These are phyloP conservation scores for Isotomurus palustris DNA, from an alignment of 2,888 invertebrate genomes.

Conservation along the genomic window DNA sequence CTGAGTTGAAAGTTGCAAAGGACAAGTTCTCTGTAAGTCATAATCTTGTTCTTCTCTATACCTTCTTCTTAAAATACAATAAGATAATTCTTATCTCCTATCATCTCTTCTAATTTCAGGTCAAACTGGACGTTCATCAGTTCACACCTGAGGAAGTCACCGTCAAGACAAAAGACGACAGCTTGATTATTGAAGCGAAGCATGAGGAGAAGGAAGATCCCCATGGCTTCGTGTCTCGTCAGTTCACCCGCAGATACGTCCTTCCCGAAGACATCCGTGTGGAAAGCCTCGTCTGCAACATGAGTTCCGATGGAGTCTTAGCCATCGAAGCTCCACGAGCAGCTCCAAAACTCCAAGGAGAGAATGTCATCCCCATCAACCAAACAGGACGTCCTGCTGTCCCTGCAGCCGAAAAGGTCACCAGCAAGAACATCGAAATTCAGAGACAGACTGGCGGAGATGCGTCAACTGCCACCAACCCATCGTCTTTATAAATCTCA, in stretches of 20 bases:
- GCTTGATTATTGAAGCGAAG: conserved; percentile 48
- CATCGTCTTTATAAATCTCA: no score
- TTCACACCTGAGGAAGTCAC: conserved; percentile 49
- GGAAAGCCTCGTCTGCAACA: conserved; percentile 46
- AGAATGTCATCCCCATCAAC: conserved; percentile 25
- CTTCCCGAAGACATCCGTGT: conserved; percentile 49
- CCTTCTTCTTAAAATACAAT: neutral
- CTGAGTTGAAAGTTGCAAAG: conserved; percentile 29
- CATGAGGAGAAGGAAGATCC: conserved; percentile 47
- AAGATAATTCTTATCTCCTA: no score
- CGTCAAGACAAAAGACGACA: conserved; percentile 48
- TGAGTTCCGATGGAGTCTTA: conserved; percentile 48
- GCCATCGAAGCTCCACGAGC: conserved; percentile 47
- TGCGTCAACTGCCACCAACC: no score
- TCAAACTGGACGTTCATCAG: conserved; percentile 48
- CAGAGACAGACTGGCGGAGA: no score
- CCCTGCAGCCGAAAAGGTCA: no score
- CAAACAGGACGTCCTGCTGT: conserved; percentile 30
- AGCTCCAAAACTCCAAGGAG: neutral
- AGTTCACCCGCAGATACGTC: conserved; percentile 48
- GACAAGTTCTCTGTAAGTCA: conserved; percentile 37
- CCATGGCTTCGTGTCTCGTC: conserved; percentile 46
- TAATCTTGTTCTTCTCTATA: neutral
- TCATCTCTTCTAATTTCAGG: conserved; percentile 23
- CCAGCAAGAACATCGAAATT: no score